These are phyloP conservation scores for Etheostoma perlongum DNA, from an alignment of 2,797 vertebrate species.

Conservation along the genomic window DNA sequence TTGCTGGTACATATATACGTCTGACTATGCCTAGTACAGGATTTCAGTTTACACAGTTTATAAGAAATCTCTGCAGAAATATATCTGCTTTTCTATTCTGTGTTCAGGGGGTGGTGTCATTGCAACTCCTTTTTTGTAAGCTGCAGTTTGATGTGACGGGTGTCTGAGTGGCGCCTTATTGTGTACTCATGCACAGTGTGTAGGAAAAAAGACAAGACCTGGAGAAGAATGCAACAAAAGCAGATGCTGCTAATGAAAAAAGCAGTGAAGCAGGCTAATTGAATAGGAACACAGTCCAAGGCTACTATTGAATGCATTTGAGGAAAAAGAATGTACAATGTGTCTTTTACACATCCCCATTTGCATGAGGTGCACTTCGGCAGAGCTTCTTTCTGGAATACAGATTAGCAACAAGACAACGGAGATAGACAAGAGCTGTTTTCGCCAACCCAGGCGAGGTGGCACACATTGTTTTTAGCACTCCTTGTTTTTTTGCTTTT, in stretches of 20 bases:
- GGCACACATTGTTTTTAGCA: constrained; percentile 8
- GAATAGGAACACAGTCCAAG: constrained; percentile 61
- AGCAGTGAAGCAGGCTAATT: constrained; percentile 72
- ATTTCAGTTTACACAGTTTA: not conserved
- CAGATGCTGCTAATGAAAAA: constrained; percentile 68
- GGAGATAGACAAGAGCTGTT: constrained; percentile 53
- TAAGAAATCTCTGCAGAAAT: constrained; percentile 6
- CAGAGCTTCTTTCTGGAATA: constrained; percentile 70
- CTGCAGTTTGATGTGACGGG: constrained; percentile 15
- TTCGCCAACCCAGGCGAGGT: constrained; percentile 40
- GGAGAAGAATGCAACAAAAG: constrained; percentile 40
- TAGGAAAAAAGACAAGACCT: constrained; percentile 31
- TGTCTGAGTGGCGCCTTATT: not conserved
- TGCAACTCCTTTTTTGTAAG: not conserved
- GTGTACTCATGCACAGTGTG: constrained; percentile 43
- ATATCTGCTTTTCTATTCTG: not conserved
- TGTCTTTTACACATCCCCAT: constrained; percentile 69
- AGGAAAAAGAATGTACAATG: constrained; percentile 43
- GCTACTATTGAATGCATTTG: constrained; percentile 65
- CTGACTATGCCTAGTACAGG: not conserved
- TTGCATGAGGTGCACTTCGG: constrained; percentile 74
- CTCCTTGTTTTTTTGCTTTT: not conserved
- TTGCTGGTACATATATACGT: not conserved
- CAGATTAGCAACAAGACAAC: constrained; percentile 65
- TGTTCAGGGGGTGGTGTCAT: not conserved